Evolutionary conservation across 2,888 invertebrate genomes (phyloP).

Genomic region (Diloba caeruleocephala): DNA sequence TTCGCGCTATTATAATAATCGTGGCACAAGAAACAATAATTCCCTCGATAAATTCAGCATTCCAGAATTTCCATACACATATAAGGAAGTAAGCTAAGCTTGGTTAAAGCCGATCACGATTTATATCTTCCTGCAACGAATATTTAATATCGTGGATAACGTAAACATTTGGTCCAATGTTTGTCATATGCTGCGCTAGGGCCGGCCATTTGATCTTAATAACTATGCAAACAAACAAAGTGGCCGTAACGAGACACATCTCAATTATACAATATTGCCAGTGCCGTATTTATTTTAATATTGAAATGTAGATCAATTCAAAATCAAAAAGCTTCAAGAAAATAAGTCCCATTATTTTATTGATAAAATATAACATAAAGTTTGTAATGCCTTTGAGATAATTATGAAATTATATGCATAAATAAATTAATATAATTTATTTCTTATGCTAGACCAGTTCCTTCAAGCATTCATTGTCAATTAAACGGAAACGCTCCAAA

Average conservation of each 20-base stretch:
- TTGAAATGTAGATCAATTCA: slow-evolving; percentile 40
- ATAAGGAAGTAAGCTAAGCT: slow-evolving; percentile 65
- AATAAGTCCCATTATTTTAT: not conserved
- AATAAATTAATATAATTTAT: too few species aligned
- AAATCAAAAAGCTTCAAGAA: slow-evolving; percentile 13
- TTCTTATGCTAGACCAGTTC: too few species aligned
- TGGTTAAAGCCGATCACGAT: slow-evolving; percentile 61
- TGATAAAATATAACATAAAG: not conserved
- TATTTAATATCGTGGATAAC: slow-evolving; percentile 66
- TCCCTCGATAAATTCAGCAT: slow-evolving; percentile 48
- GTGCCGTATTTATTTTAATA: slow-evolving; percentile 48
- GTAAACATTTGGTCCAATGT: slow-evolving; percentile 70
- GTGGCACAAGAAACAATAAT: slow-evolving; percentile 52
- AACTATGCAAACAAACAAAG: slow-evolving; percentile 69
- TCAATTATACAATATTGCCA: slow-evolving; percentile 60
- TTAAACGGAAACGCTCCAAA: slow-evolving; percentile 1
- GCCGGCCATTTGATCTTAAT: slow-evolving; percentile 74
- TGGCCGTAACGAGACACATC: slow-evolving; percentile 67
- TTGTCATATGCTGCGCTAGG: slow-evolving; percentile 51
- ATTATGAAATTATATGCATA: too few species aligned
- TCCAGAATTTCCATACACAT: slow-evolving; percentile 48
- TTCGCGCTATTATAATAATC: slow-evolving; percentile 55
- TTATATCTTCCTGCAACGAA: slow-evolving; percentile 78
- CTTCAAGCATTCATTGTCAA: too few species aligned
- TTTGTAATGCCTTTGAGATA: too few species aligned